A percentile compares a stretch with the other conserved stretches of the same genome.
These are phyloP conservation scores for Varanus salvator DNA, from an alignment of 2,113 vertebrate species.

Conservation along the genomic window DNA sequence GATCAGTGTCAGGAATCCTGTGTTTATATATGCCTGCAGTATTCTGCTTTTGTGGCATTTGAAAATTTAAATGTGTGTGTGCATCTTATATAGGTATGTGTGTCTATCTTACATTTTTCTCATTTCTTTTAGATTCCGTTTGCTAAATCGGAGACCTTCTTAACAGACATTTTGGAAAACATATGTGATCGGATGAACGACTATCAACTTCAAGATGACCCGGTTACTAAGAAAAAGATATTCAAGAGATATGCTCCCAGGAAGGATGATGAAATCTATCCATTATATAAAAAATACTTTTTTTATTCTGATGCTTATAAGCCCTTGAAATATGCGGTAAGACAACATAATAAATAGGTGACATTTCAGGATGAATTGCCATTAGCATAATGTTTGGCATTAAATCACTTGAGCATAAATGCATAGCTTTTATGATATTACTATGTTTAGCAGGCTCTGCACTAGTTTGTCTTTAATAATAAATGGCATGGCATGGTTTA, in stretches of 20 bases:
- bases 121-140: slow-evolving; percentile 74
- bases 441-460: neutral
- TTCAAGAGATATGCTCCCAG: slow-evolving; percentile 83
- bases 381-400: neutral
- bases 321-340: slow-evolving; percentile 84
- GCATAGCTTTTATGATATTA: slow-evolving; percentile 29
- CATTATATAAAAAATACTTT: slow-evolving; percentile 79
- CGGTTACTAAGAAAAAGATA: slow-evolving; percentile 71
- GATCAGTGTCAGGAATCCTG: neutral
- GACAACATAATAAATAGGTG: slow-evolving; percentile 44
- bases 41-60: neutral
- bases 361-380: neutral
- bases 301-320: slow-evolving; percentile 80
- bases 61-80: neutral
- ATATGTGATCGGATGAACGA: slow-evolving; percentile 83
- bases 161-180: slow-evolving; percentile 81
- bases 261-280: slow-evolving; percentile 65
- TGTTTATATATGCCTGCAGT: neutral
- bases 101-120: neutral
- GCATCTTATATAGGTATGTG: neutral
- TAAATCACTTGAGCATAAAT: slow-evolving; percentile 2
- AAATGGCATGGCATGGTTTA: neutral
- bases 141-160: slow-evolving; percentile 82
- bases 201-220: slow-evolving; percentile 80
- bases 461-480: neutral